These are phyloP conservation scores for Mus caroli DNA, from an alignment of 2,797 vertebrate genomes.

Conservation along the genomic window DNA sequence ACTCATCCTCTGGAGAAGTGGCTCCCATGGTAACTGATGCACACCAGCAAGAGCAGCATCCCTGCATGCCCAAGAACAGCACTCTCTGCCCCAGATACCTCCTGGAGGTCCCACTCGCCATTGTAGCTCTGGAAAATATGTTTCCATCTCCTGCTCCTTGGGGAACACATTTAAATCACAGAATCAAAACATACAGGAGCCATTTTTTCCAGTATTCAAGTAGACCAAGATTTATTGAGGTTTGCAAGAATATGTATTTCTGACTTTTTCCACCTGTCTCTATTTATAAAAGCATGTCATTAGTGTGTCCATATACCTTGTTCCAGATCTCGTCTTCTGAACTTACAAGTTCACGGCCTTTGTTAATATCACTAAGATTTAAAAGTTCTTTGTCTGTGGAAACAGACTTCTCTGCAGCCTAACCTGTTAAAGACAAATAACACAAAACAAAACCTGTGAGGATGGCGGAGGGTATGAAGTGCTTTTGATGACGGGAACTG, in stretches of 20 bases:
- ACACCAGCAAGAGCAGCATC: not conserved
- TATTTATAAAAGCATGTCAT: constrained; percentile 19
- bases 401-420: not conserved
- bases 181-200: not conserved
- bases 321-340: not conserved
- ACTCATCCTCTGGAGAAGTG: not conserved
- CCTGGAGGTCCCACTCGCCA: not conserved
- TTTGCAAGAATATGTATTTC: constrained; percentile 46
- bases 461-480: not conserved
- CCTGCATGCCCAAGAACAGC: not conserved
- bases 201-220: constrained; percentile 70
- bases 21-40: too few species aligned
- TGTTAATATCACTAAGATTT: constrained; percentile 24
- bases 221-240: constrained; percentile 52
- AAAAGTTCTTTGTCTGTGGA: not conserved
- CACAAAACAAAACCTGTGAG: constrained; percentile 51
- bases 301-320: constrained; percentile 1
- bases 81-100: not conserved
- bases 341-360: constrained; percentile 58
- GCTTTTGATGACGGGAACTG: constrained; percentile 45
- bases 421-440: constrained; percentile 52
- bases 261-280: not conserved
- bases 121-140: not conserved
- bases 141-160: not conserved
- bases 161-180: not conserved